Conservation (phyloP, 1,140 invertebrate species). For the Drosophila persimilis region DNA sequence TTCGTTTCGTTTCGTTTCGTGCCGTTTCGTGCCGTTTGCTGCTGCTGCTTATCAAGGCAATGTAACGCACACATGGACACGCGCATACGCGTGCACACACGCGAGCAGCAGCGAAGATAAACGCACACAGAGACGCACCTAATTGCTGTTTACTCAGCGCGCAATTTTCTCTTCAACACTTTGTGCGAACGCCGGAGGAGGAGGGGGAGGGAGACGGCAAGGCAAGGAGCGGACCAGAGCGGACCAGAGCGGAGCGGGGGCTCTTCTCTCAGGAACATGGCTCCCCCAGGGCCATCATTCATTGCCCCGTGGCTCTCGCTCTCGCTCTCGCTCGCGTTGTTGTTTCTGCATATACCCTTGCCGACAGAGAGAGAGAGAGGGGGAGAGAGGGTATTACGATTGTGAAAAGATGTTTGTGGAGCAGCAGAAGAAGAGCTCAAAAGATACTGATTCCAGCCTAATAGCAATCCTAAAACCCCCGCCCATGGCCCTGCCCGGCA, state of each 20-base stretch:
- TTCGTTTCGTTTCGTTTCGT: constrained; percentile 26
- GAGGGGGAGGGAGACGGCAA: not conserved
- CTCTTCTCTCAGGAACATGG: too few relatives aligned
- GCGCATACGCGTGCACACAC: constrained; percentile 31
- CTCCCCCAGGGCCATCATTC: constrained; percentile 22
- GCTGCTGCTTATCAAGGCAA: constrained; percentile 64
- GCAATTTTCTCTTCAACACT: constrained; percentile 74
- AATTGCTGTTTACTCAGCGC: constrained; percentile 73
- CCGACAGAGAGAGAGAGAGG: too few relatives aligned
- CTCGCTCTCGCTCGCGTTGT: constrained; percentile 10
- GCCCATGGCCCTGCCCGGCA: too few relatives aligned
- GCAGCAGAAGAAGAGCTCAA: too few relatives aligned
- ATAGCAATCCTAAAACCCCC: too few relatives aligned
- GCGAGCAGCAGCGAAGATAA: constrained; percentile 17
- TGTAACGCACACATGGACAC: constrained; percentile 44
- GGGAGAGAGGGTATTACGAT: too few relatives aligned
- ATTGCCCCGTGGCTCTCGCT: constrained; percentile 23
- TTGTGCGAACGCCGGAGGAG: constrained; percentile 3
- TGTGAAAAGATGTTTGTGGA: too few relatives aligned
- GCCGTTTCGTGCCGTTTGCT: constrained; percentile 36
- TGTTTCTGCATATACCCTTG: not conserved
- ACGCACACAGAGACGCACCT: constrained; percentile 51
- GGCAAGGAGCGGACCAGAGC: constrained; percentile 2
- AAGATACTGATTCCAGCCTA: too few relatives aligned
- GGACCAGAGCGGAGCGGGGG: too few relatives aligned